Percentiles rank a stretch among this genome's conserved stretches.
Evolutionary conservation across 2,888 invertebrate species (phyloP).

Genomic region (Leptopilina syphax): DNA sequence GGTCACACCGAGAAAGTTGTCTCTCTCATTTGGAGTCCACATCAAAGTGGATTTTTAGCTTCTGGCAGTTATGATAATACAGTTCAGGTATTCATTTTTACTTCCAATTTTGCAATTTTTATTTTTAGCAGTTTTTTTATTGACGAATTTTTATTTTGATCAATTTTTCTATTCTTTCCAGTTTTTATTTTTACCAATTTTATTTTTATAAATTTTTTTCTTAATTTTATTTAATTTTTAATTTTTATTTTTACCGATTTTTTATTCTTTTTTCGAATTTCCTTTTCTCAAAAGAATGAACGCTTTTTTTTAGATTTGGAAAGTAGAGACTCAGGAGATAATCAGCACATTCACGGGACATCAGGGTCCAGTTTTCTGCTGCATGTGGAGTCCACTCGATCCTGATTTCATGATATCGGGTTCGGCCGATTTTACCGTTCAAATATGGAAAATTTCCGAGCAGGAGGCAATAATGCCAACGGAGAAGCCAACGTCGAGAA

Average conservation of each 20-base stretch:
- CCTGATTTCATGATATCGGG: slow-evolving; percentile 82
- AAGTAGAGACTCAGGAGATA: slow-evolving; percentile 79
- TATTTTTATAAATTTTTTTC: too few species aligned
- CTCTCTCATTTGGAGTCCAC: slow-evolving; percentile 84
- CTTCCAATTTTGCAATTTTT: not conserved
- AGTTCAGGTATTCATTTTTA: slow-evolving; percentile 80
- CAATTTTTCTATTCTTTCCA: not conserved
- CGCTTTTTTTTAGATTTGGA: slow-evolving; percentile 80
- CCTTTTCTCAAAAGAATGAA: too few species aligned
- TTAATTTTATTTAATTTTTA: not conserved
- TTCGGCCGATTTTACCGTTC: slow-evolving; percentile 83
- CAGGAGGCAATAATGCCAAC: slow-evolving; percentile 71
- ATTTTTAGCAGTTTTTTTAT: too few species aligned
- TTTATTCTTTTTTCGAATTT: too few species aligned
- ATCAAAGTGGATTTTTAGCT: slow-evolving; percentile 81
- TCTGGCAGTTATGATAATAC: slow-evolving; percentile 85
- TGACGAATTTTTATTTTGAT: too few species aligned
- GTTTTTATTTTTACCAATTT: too few species aligned
- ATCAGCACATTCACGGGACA: slow-evolving; percentile 82
- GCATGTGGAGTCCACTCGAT: slow-evolving; percentile 83
- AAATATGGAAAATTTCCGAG: slow-evolving; percentile 79
- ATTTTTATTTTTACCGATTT: too few species aligned
- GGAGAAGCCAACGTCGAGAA: slow-evolving; percentile 51
- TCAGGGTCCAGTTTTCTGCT: slow-evolving; percentile 78
- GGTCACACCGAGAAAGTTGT: slow-evolving; percentile 80